phyloP scores from a whole-genome alignment of 2,888 invertebrate species.

The Caenorhabditis zanzibari region DNA sequence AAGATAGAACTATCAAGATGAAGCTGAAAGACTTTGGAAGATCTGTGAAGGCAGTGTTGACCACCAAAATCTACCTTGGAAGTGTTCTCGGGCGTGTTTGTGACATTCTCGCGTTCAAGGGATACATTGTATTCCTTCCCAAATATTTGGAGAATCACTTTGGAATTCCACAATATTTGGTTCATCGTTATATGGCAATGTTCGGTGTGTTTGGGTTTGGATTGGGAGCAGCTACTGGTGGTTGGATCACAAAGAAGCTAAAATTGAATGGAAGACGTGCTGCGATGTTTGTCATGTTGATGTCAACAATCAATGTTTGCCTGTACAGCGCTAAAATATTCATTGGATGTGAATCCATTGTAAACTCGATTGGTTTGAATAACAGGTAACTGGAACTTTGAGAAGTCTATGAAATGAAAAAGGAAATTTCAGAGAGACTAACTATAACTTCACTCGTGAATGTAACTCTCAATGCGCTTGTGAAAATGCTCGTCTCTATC shows the following conservation, averaged over 20 bases:
- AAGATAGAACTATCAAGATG: slow-evolving; percentile 50
- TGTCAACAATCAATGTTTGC: slow-evolving; percentile 77
- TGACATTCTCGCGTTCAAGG: slow-evolving; percentile 83
- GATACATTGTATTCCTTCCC: slow-evolving; percentile 83
- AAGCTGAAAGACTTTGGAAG: slow-evolving; percentile 71
- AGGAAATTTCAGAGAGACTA: slow-evolving; percentile 55
- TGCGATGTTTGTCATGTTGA: slow-evolving; percentile 77
- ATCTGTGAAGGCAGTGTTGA: slow-evolving; percentile 76
- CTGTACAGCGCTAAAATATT: slow-evolving; percentile 79
- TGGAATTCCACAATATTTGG: slow-evolving; percentile 82
- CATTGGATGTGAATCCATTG: slow-evolving; percentile 81
- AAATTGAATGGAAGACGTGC: slow-evolving; percentile 72
- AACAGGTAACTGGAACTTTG: slow-evolving; percentile 47
- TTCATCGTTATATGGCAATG: slow-evolving; percentile 82
- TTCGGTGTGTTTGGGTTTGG: slow-evolving; percentile 83
- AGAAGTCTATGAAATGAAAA: background rate
- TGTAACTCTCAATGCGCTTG: slow-evolving; percentile 84
- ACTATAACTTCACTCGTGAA: slow-evolving; percentile 79
- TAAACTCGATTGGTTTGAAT: slow-evolving; percentile 76
- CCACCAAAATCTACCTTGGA: slow-evolving; percentile 78
- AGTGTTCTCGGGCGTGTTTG: slow-evolving; percentile 81
- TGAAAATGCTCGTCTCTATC: slow-evolving; percentile 82
- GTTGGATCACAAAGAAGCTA: slow-evolving; percentile 76
- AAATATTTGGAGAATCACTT: slow-evolving; percentile 83
- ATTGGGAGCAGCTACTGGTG: slow-evolving; percentile 78